Base-by-base conservation (phyloP, 2,888 invertebrate species). In the Eupithecia centaureata region DNA sequence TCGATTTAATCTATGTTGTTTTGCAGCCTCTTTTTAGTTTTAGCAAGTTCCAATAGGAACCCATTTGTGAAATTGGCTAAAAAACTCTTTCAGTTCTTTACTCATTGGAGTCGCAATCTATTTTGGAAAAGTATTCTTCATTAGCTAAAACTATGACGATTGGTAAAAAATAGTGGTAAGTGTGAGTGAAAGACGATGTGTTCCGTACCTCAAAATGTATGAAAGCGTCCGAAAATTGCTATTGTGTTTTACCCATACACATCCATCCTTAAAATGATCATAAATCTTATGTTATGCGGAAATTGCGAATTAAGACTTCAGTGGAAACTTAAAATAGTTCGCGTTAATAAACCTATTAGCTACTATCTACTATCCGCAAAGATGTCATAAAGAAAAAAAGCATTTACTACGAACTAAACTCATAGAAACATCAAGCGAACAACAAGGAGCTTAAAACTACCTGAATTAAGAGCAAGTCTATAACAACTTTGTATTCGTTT, bases 1-100 rank as follows among this genome's bases (percentile, higher is more conserved):
- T 47, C 22, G 47, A 42, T 42, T 47, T 10, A 47, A 47, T 47
- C 12, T 12, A 22, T 22, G 47, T 10, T 22, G 47, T 22, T 38
- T 42, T 42, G 42, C 18, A 18, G 18, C n/a, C 38, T 8, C 47
- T 4, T 47, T 47, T 22, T 22, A 42, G 30, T n/a, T 54, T 56
- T 5, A 57, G 0, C 57, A 13, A 22, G 32, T 13, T 57, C 22
- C 57, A 57, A 57, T 33, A 32, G 28, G 61, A 35, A 32, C 27
- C 68, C 67, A 75, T 72, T 73, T 72, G 62, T 67, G 59, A 70
- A 67, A 73, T 75, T 73, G 73, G 65, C 64, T 67, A 68, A 65
- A 75, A 64, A 73, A 68, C 63, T 63, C 61, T 58, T 33, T 57
- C 18, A 30, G 28, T 57, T 57, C 65, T 70, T 68, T 72, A 68